These are phyloP conservation scores for Marcusenius ussheri DNA, from an alignment of 2,113 vertebrate genomes.

Conservation along the genomic window DNA sequence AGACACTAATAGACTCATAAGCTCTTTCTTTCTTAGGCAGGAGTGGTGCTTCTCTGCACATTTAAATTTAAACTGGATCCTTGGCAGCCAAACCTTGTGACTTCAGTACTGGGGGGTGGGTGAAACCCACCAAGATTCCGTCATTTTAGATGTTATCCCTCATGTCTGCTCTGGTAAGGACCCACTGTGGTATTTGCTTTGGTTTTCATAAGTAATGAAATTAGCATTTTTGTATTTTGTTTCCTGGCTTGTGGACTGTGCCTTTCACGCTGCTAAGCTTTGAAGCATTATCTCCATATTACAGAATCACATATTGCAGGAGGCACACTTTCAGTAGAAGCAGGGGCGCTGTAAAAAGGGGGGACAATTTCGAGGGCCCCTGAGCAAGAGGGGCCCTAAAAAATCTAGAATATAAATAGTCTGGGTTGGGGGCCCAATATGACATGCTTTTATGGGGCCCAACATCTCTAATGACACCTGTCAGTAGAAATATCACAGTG, in stretches of 20 bases:
- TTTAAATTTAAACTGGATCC: not conserved
- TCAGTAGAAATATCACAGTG: not conserved
- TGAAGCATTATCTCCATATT: not conserved
- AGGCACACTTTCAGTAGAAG: not conserved
- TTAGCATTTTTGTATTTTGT: not conserved
- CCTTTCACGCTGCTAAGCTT: not conserved
- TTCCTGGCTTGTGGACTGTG: not conserved
- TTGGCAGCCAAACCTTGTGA: not conserved
- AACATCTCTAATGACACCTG: too few relatives aligned
- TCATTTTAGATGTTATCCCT: not conserved
- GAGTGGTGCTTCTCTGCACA: not conserved
- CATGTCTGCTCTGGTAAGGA: not conserved
- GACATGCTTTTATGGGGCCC: too few relatives aligned
- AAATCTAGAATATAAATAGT: not conserved
- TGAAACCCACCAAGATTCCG: not conserved
- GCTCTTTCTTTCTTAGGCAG: not conserved
- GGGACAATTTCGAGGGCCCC: not conserved
- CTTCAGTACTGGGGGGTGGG: not conserved
- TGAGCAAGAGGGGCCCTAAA: not conserved
- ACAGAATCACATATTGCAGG: not conserved
- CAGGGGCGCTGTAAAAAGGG: too few relatives aligned
- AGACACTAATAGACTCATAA: slow-evolving; percentile 31
- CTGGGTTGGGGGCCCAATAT: not conserved
- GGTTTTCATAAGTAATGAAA: not conserved
- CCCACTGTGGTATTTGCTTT: not conserved